A percentile compares a stretch with the other conserved stretches of the same genome.
Conservation (phyloP, 2,797 vertebrate genomes). For the Sebastiscus tertius region DNA sequence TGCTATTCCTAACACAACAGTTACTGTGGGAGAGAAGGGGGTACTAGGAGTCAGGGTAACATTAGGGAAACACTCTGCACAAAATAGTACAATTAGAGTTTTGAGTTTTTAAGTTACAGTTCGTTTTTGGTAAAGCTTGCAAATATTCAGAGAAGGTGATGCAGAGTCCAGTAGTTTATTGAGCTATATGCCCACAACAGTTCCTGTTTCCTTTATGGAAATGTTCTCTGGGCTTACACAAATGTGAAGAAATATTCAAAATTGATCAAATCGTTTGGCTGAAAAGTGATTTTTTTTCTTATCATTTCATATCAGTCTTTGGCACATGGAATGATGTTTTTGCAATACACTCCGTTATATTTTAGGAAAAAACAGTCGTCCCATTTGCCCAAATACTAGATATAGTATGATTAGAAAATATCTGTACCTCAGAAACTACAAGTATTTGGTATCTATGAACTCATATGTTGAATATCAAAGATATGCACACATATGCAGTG, state of each 20-base stretch:
- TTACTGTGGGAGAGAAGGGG: background rate
- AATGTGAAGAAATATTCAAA: too few relatives aligned
- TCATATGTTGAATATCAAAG: background rate
- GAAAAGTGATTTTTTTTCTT: too few relatives aligned
- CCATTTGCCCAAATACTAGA: background rate
- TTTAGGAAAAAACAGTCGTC: background rate
- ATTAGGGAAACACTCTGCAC: background rate
- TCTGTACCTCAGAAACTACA: background rate
- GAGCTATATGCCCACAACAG: background rate
- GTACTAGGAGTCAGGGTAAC: background rate
- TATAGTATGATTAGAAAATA: background rate
- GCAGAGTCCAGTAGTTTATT: background rate
- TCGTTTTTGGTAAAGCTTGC: background rate
- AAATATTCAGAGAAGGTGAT: background rate
- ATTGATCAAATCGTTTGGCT: accelerated
- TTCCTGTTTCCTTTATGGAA: too few relatives aligned
- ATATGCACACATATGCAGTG: too few relatives aligned
- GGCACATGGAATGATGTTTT: background rate
- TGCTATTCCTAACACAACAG: background rate
- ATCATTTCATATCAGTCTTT: too few relatives aligned
- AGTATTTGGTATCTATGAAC: background rate
- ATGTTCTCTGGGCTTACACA: too few relatives aligned
- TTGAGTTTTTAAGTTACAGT: background rate
- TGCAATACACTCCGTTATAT: background rate
- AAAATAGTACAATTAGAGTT: background rate